phyloP scores from a whole-genome alignment of 2,113 vertebrate species.

The Syrmaticus mikado region DNA sequence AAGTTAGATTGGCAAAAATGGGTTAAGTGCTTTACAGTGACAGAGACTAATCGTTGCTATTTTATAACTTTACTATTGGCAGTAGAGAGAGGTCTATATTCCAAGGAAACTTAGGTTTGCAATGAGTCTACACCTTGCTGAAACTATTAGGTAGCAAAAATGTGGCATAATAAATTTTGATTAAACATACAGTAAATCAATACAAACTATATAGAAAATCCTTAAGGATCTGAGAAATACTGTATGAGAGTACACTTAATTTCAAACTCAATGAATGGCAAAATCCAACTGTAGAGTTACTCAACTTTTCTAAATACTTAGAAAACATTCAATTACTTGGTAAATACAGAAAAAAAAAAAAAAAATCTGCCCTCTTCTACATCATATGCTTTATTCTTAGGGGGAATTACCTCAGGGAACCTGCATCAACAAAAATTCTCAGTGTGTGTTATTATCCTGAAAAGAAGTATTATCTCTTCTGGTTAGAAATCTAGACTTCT shows the following conservation, averaged over 20 bases:
- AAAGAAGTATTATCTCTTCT: neutral
- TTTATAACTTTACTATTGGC: constrained; percentile 68
- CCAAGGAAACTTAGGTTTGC: constrained; percentile 53
- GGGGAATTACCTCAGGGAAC: neutral
- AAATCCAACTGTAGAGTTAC: constrained; percentile 13
- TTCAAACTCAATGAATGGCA: constrained; percentile 40
- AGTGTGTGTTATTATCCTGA: neutral
- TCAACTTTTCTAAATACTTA: constrained; percentile 22
- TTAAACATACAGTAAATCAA: constrained; percentile 63
- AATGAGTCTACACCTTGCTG: constrained; percentile 15
- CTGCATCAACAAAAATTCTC: neutral
- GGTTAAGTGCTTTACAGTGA: constrained; percentile 74
- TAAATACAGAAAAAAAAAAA: neutral
- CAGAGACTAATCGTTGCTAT: constrained; percentile 79
- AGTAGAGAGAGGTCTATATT: constrained; percentile 40
- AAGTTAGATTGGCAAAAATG: constrained; percentile 74
- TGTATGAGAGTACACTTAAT: constrained; percentile 29
- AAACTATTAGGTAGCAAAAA: constrained; percentile 57
- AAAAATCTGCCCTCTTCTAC: neutral
- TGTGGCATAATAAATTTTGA: constrained; percentile 62
- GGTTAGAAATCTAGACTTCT: neutral
- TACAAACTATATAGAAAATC: constrained; percentile 26
- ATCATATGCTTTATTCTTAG: neutral
- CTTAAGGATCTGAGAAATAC: constrained; percentile 13
- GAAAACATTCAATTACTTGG: neutral